phyloP scores from a whole-genome alignment of 2,888 invertebrate genomes.

The Pogonocherus hispidulus region DNA sequence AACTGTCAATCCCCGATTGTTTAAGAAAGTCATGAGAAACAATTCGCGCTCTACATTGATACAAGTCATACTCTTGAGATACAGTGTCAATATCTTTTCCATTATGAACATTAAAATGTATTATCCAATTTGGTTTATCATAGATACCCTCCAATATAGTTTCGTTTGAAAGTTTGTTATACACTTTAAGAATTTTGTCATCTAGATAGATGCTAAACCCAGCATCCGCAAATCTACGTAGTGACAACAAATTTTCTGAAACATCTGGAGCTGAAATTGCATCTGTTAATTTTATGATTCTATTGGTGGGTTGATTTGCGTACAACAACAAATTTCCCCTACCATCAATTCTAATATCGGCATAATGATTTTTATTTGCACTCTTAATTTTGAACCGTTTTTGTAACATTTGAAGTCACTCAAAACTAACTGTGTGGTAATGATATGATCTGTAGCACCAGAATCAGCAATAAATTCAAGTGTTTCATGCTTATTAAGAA shows the following conservation, averaged over 20 bases:
- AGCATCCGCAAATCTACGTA: conserved; percentile 5
- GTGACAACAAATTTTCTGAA: conserved; percentile 1
- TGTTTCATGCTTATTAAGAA: too few species aligned
- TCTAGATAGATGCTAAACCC: conserved; percentile 5
- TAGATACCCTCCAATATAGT: neutral
- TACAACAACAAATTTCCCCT: neutral
- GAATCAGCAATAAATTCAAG: conserved; percentile 8
- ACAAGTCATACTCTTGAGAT: neutral
- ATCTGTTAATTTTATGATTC: neutral
- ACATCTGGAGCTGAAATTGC: neutral
- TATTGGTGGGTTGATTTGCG: neutral
- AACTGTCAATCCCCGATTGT: conserved; percentile 22
- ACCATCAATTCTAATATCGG: conserved; percentile 13
- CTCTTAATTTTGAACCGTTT: conserved; percentile 7
- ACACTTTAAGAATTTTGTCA: neutral
- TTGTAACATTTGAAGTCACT: neutral
- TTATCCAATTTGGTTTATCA: conserved; percentile 23
- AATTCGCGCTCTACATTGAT: neutral
- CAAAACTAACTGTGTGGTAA: neutral
- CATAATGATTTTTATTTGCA: conserved; percentile 6
- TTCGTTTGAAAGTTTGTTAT: neutral
- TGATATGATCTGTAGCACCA: conserved; percentile 16
- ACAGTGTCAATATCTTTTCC: too few species aligned
- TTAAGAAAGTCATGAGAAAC: conserved; percentile 33
- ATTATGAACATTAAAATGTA: neutral